These are phyloP conservation scores for Mugil cephalus DNA, from an alignment of 2,113 vertebrate genomes.

Conservation along the genomic window DNA sequence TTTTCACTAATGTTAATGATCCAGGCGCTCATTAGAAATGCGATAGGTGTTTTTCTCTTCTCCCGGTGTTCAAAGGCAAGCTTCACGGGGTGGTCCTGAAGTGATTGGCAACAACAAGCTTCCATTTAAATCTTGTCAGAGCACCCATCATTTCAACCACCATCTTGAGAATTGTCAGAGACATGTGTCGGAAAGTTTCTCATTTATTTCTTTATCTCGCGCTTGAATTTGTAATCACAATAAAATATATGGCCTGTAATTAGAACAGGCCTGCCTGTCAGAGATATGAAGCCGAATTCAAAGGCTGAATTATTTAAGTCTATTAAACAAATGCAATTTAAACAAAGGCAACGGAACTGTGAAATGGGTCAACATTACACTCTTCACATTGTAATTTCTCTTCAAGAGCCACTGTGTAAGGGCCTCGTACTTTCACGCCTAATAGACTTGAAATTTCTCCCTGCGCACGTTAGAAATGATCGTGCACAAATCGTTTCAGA, in stretches of 20 bases:
- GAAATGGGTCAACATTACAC: constrained; percentile 69
- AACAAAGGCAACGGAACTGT: constrained; percentile 68
- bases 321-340: constrained; percentile 76
- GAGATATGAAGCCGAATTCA: constrained; percentile 76
- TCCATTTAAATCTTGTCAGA: constrained; percentile 39
- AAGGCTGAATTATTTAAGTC: constrained; percentile 77
- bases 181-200: constrained; percentile 18
- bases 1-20: constrained; percentile 81
- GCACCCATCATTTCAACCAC: constrained; percentile 12
- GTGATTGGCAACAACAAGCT: constrained; percentile 59
- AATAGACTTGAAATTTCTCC: constrained; percentile 58
- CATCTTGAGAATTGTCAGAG: constrained; percentile 27
- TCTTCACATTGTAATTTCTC: constrained; percentile 60
- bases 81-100: constrained; percentile 44
- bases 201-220: constrained; percentile 11
- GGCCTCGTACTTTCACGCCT: constrained; percentile 47
- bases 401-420: constrained; percentile 51
- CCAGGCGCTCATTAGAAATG: constrained; percentile 72
- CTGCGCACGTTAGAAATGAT: constrained; percentile 49
- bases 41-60: constrained; percentile 72
- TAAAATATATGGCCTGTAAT: constrained; percentile 75
- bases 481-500: constrained; percentile 47
- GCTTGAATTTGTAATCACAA: constrained; percentile 80
- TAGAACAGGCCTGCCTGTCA: constrained; percentile 76
- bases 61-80: constrained; percentile 39